Evolutionary conservation across 2,113 vertebrate genomes (phyloP).

Genomic region (Lucifuga dentata): DNA sequence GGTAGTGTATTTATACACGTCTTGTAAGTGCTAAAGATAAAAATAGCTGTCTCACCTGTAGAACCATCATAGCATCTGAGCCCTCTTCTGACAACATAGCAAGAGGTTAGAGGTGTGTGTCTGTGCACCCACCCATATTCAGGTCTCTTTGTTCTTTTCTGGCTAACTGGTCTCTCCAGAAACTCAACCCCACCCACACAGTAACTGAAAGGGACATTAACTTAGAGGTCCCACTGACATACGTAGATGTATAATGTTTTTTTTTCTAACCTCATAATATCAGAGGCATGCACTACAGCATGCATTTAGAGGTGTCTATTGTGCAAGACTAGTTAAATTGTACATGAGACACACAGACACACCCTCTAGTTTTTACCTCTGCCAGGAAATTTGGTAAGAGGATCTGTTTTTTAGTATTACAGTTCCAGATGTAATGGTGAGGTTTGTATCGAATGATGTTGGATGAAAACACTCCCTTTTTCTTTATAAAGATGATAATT

Average conservation of each 20-base stretch:
- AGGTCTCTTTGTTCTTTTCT: slow-evolving; percentile 63
- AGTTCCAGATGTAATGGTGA: too few relatives aligned
- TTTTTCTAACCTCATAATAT: slow-evolving; percentile 40
- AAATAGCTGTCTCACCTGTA: slow-evolving; percentile 53
- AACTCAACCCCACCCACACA: slow-evolving; percentile 56
- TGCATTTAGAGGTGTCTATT: slow-evolving; percentile 17
- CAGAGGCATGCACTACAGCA: slow-evolving; percentile 29
- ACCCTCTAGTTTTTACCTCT: slow-evolving; percentile 46
- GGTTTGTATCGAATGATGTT: too few relatives aligned
- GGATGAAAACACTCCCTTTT: too few relatives aligned
- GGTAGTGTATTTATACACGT: background rate
- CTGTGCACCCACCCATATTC: slow-evolving; percentile 39
- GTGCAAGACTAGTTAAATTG: slow-evolving; percentile 21
- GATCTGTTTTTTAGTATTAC: background rate
- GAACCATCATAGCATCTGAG: slow-evolving; percentile 61
- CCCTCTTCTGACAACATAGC: slow-evolving; percentile 44
- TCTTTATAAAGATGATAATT: too few relatives aligned
- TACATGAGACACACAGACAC: slow-evolving; percentile 33
- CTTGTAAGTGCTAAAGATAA: slow-evolving; percentile 22
- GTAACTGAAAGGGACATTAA: slow-evolving; percentile 36
- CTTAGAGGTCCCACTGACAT: slow-evolving; percentile 11
- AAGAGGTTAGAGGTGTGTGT: slow-evolving; percentile 27
- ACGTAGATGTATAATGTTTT: slow-evolving; percentile 27
- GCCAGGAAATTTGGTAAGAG: slow-evolving; percentile 3
- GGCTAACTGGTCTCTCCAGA: slow-evolving; percentile 75